phyloP scores from a whole-genome alignment of 2,888 invertebrate species.

The Hypena proboscidalis region DNA sequence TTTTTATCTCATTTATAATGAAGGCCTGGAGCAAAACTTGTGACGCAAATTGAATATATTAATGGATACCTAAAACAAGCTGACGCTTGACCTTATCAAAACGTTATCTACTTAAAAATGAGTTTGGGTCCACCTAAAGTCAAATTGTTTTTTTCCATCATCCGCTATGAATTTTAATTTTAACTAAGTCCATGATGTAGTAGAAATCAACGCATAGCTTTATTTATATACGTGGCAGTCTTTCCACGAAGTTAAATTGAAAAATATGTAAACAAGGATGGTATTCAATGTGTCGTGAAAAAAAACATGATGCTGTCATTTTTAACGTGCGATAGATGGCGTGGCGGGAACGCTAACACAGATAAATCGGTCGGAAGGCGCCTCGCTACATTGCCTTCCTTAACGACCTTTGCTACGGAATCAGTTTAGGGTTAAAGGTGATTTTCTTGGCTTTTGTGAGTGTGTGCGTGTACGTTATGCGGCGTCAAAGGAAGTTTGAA shows the following conservation, averaged over 20 bases:
- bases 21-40: too few species aligned
- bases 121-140: conserved; percentile 6
- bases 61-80: too few species aligned
- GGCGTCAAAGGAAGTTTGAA: conserved; percentile 49
- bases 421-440: conserved; percentile 80
- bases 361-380: conserved; percentile 78
- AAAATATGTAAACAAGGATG: conserved; percentile 76
- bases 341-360: conserved; percentile 59
- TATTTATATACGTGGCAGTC: conserved; percentile 58
- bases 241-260: conserved; percentile 70
- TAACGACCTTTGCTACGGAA: conserved; percentile 77
- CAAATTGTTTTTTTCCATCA: conserved; percentile 17
- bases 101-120: not conserved
- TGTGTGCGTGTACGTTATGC: conserved; percentile 47
- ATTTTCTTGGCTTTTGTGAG: conserved; percentile 59
- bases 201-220: conserved; percentile 58
- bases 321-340: conserved; percentile 75
- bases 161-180: conserved; percentile 42
- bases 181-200: conserved; percentile 34
- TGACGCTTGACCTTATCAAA: not conserved
- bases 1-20: too few species aligned
- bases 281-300: conserved; percentile 73
- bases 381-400: conserved; percentile 78
- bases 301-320: conserved; percentile 78
- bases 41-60: too few species aligned